Conservation (phyloP, 2,797 vertebrate genomes). For the Darevskia mixta region DNA sequence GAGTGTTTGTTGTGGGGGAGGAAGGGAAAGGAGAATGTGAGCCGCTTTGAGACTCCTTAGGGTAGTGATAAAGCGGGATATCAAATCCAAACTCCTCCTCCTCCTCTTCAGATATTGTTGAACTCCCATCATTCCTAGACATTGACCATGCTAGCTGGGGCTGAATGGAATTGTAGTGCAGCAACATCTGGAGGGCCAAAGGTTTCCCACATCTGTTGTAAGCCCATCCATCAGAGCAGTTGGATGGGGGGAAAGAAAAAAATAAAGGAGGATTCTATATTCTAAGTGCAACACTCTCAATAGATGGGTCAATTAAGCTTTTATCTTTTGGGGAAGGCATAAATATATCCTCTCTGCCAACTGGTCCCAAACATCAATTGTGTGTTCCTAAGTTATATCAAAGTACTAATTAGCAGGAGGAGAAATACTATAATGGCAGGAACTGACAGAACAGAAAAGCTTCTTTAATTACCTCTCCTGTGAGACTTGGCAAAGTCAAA, state of each 20-base stretch:
- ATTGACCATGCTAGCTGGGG: no score
- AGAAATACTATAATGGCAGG: neutral
- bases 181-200: no score
- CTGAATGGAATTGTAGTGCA: no score
- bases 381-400: neutral
- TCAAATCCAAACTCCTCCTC: no score
- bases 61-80: no score
- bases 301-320: neutral
- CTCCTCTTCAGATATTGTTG: no score
- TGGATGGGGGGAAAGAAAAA: neutral
- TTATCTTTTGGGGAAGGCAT: neutral
- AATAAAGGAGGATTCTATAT: neutral
- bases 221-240: neutral
- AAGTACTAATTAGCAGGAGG: conserved; percentile 20
- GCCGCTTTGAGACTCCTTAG: no score
- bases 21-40: no score
- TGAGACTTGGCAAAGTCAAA: neutral
- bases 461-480: neutral
- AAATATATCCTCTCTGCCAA: neutral
- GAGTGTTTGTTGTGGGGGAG: no score
- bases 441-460: neutral
- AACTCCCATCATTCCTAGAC: no score
- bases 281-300: neutral
- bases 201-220: neutral
- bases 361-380: neutral